Evolutionary conservation across 2,888 invertebrate genomes (phyloP).

Genomic region (Lamellibrachia satsuma): DNA sequence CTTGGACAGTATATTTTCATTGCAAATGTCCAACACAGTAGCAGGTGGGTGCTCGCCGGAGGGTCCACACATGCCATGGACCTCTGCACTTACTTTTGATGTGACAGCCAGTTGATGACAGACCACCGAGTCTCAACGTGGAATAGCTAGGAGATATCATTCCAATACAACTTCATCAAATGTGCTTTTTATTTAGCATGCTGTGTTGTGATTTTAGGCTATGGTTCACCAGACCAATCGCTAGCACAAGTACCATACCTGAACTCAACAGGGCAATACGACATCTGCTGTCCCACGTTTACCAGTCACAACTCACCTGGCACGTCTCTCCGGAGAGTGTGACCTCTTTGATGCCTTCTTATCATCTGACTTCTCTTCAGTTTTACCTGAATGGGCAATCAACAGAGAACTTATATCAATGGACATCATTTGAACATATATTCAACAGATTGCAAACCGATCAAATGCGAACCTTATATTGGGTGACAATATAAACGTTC

Average conservation of each 20-base stretch:
- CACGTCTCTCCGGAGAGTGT: neutral
- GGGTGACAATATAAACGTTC: no score
- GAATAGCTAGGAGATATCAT: neutral
- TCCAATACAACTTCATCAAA: neutral
- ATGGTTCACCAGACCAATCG: neutral
- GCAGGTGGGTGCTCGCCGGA: neutral
- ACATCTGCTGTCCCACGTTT: neutral
- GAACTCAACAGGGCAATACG: neutral
- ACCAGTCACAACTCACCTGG: neutral
- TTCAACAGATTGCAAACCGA: no score
- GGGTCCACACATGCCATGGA: neutral
- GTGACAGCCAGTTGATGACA: neutral
- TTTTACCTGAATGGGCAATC: neutral
- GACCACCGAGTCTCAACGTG: neutral
- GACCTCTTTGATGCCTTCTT: neutral
- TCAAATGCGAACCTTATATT: no score
- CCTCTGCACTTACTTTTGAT: neutral
- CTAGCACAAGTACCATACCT: neutral
- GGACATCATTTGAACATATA: neutral
- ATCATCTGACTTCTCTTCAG: constrained; percentile 23
- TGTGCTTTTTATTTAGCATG: neutral
- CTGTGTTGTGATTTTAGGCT: neutral
- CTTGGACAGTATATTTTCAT: neutral
- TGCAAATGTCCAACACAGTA: neutral
- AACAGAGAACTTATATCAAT: neutral